Conservation (phyloP, 1,140 invertebrate genomes). For the Pristionchus pacificus region DNA sequence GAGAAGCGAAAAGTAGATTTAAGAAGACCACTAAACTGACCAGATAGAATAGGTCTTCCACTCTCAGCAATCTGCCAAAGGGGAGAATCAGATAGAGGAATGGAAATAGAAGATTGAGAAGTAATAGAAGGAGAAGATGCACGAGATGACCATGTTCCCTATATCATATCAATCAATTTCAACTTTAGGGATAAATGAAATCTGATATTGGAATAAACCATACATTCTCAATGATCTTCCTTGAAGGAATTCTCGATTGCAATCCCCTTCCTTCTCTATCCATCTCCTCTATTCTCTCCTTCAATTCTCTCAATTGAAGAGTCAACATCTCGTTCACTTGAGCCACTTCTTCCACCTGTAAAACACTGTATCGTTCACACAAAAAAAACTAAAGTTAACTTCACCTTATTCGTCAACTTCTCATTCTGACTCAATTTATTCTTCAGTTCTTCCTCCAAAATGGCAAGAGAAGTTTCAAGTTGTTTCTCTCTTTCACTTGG, state of each 20-base stretch:
- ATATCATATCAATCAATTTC: too few species aligned
- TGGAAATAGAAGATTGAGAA: not conserved
- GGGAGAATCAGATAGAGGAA: not conserved
- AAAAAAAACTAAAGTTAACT: too few species aligned
- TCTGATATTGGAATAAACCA: too few species aligned
- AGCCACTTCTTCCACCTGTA: not conserved
- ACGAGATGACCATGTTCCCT: too few species aligned
- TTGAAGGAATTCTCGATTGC: too few species aligned
- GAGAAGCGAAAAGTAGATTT: not conserved
- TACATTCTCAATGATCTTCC: too few species aligned
- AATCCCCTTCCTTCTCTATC: not conserved
- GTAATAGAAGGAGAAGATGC: not conserved
- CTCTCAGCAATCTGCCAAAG: not conserved
- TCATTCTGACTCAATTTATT: not conserved
- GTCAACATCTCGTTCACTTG: not conserved
- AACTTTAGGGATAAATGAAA: too few species aligned
- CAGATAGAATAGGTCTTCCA: not conserved
- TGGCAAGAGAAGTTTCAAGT: not conserved
- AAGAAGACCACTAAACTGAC: not conserved
- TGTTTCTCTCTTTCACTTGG: not conserved
- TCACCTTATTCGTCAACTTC: not conserved
- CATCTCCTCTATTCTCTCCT: not conserved
- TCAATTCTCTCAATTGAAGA: not conserved
- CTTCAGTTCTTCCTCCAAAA: not conserved
- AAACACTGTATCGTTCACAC: too few species aligned